Evolutionary conservation across 2,888 invertebrate genomes (phyloP).

Genomic region (Lampropteryx suffumata): DNA sequence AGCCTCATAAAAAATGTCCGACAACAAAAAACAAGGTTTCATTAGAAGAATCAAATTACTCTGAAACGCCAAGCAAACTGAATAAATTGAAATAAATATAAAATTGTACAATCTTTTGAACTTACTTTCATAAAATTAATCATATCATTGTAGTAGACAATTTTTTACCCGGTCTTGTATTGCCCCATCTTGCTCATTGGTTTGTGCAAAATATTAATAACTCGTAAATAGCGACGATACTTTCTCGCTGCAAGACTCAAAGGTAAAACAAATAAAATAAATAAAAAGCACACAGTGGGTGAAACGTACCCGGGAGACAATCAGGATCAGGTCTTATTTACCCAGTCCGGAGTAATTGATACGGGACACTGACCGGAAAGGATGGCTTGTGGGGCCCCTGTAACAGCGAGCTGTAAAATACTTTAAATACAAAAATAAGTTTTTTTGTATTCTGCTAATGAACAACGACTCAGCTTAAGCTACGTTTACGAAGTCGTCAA

Average conservation of each 20-base stretch:
- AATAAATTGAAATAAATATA: slow-evolving; percentile 36
- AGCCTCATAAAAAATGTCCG: slow-evolving; percentile 30
- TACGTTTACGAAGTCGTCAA: too few species aligned
- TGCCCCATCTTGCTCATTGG: too few species aligned
- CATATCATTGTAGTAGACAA: too few species aligned
- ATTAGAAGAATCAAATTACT: slow-evolving; percentile 45
- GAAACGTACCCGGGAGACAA: slow-evolving; percentile 57
- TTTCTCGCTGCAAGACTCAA: background rate
- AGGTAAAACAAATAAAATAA: slow-evolving; percentile 11
- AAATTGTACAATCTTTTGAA: slow-evolving; percentile 29
- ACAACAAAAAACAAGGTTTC: slow-evolving; percentile 40
- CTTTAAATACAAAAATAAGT: too few species aligned
- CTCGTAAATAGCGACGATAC: too few species aligned
- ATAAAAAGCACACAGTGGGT: slow-evolving; percentile 36
- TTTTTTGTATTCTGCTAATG: too few species aligned
- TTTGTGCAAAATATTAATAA: too few species aligned
- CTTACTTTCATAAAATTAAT: background rate
- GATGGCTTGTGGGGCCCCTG: slow-evolving; percentile 43
- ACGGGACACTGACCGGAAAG: slow-evolving; percentile 55
- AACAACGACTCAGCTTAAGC: too few species aligned
- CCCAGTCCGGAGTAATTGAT: slow-evolving; percentile 70
- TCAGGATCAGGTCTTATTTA: slow-evolving; percentile 68
- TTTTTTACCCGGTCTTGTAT: too few species aligned
- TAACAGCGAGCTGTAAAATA: too few species aligned
- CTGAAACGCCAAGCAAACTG: slow-evolving; percentile 33